Evolutionary conservation across 2,888 invertebrate species (phyloP), one percentile per base, ranked within the genome.

Genomic region (Plagodis pulveraria): DNA sequence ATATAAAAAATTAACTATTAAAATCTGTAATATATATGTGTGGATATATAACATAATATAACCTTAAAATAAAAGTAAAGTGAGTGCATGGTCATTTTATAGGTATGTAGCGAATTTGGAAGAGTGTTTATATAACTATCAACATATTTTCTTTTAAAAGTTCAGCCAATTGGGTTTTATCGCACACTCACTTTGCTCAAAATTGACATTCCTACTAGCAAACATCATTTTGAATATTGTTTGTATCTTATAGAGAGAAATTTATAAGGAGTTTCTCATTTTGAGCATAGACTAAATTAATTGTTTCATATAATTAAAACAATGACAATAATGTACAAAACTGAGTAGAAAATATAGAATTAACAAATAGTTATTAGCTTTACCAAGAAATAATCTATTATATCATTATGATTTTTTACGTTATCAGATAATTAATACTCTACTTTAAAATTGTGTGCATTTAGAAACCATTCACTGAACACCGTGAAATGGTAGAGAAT

Each of bases 131-230:
- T 43, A 6, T n/a, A 38, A 34, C 10, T 5, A 42, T 42, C 42
- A 42, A 41, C 36, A 36, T 38, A 6, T 34, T 34, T n/a, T 22
- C 9, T 5, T 45, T 59, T 47, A 50, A 41, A 56, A 53, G 56
- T 22, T 63, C 56, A 63, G 65, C 66, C 66, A 67, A 70, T 67
- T 64, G 42, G 57, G 35, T 22, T 55, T 48, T 50, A 22, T 53
- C 22, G 38, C 35, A 43, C 64, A 64, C 68, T 64, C 65, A 70
- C 64, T 65, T 70, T 66, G 62, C 65, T 66, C 55, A 49, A 40
- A 49, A 57, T 36, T 50, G 33, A 50, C 50, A 36, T 46, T 36
- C 10, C 7, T 6, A 40, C 41, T 33, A 40, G n/a, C 10, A 32
- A 6, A 33, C 41, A 41, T 11, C 12, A 22, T 38, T 38, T 8